Percentiles rank a stretch among this genome's conserved stretches.
Conservation (phyloP, 1,140 invertebrate species). For the Phymastichus coffea region DNA sequence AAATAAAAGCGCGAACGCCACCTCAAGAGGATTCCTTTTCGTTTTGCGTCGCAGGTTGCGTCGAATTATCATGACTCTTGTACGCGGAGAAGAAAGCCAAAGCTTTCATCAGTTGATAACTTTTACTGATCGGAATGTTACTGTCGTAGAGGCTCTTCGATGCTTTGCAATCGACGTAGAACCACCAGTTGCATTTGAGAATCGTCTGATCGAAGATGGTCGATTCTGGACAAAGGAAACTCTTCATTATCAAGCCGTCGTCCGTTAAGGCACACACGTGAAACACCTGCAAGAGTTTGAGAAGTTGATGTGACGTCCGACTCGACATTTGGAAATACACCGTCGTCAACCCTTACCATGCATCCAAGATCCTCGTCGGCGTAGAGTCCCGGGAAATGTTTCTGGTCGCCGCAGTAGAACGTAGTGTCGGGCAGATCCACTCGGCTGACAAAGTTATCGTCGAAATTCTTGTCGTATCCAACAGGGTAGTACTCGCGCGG, state of each 20-base stretch:
- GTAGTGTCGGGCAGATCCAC: slow-evolving; percentile 82
- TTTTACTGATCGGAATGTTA: slow-evolving; percentile 86
- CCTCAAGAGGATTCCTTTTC: too few relatives aligned
- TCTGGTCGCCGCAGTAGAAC: slow-evolving; percentile 86
- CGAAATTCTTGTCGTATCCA: slow-evolving; percentile 83
- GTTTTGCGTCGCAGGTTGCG: slow-evolving; percentile 27
- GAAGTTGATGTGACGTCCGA: neutral
- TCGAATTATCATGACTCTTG: slow-evolving; percentile 61
- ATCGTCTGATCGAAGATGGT: slow-evolving; percentile 87
- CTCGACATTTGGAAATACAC: too few relatives aligned
- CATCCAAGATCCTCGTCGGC: slow-evolving; percentile 88
- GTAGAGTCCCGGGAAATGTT: slow-evolving; percentile 86
- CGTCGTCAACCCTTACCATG: slow-evolving; percentile 67
- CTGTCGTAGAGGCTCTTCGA: slow-evolving; percentile 79
- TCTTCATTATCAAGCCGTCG: slow-evolving; percentile 84
- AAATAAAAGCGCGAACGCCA: too few relatives aligned
- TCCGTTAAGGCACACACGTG: slow-evolving; percentile 88
- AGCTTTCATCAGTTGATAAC: slow-evolving; percentile 87
- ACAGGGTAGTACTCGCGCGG: slow-evolving; percentile 85
- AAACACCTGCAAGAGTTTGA: slow-evolving; percentile 69
- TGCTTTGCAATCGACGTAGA: slow-evolving; percentile 84
- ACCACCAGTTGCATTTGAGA: slow-evolving; percentile 90
- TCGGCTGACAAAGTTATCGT: slow-evolving; percentile 80
- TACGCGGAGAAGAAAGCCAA: slow-evolving; percentile 83
- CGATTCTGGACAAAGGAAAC: slow-evolving; percentile 84